Conservation (phyloP, 2,888 invertebrate species). For the Zeuzera pyrina region DNA sequence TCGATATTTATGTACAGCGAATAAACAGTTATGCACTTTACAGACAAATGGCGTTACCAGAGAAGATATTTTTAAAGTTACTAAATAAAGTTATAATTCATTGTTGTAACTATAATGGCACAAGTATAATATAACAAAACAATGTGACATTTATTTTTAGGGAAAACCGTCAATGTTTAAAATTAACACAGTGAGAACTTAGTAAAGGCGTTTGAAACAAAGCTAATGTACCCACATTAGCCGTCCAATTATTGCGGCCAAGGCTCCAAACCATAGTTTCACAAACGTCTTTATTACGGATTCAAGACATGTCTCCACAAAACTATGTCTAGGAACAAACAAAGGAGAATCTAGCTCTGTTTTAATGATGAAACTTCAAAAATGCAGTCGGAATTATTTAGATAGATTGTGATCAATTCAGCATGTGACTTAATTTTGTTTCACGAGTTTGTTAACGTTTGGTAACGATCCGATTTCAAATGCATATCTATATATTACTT, state of each 20-base stretch:
- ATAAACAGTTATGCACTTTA: too few species aligned
- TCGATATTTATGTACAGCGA: too few species aligned
- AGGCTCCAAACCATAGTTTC: constrained; percentile 45
- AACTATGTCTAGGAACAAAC: constrained; percentile 40
- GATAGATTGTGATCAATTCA: constrained; percentile 4
- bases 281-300: constrained; percentile 44
- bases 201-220: not conserved
- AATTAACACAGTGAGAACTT: too few species aligned
- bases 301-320: constrained; percentile 35
- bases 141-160: too few species aligned
- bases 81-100: too few species aligned
- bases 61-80: too few species aligned
- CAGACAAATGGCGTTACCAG: too few species aligned
- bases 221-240: constrained; percentile 1
- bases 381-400: constrained; percentile 14
- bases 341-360: constrained; percentile 32
- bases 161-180: too few species aligned
- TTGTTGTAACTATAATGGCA: too few species aligned
- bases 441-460: constrained; percentile 6
- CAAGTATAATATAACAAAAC: too few species aligned
- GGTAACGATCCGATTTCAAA: too few species aligned
- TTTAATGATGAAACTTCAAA: constrained; percentile 22
- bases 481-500: too few species aligned
- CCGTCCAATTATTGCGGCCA: constrained; percentile 44
- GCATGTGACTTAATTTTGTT: constrained; percentile 7